Evolutionary conservation across 2,888 invertebrate species (phyloP), one percentile per base, ranked within the genome.

Genomic region (Agonopterix arenella): DNA sequence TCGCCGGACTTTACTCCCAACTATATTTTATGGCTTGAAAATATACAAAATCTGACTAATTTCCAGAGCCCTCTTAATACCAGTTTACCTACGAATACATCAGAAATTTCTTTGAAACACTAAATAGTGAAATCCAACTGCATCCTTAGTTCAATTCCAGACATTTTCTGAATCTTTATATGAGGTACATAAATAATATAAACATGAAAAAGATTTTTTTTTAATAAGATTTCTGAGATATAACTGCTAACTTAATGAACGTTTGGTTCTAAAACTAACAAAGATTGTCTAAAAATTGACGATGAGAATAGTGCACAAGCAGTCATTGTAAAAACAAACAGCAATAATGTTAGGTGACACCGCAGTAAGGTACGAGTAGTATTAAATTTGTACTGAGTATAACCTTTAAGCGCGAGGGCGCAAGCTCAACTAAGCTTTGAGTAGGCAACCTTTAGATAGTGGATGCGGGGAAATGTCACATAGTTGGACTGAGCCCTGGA

Each of bases 401-500:
- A 82, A 90, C 90, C 76, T 77, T 80, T 80, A 57, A 43, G 51
- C 53, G 59, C 57, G 55, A 56, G 59, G 58, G 75, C 76, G 72
- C 73, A 69, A 76, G 73, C 73, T 74, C 76, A 58, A 54, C 57
- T 57, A 50, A 58, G 62, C 64, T 73, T 77, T 75, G 70, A 73
- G 67, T 68, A 74, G 68, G 72, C 73, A 77, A 86, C 85, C 85
- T 88, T 86, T 84, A 74, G 84, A 82, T 83, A 79, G 80, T 79
- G 80, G 80, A 77, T 79, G 77, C 77, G 64, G 75, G 81, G 73
- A 88, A 89, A 88, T 89, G 88, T 85, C 88, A 88, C 84, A 82
- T 85, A 83, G 84, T 83, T 83, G 82, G 85, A 82, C 84, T 79
- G 64, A 80, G 77, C 64, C 71, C 80, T 85, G 85, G 84, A 84